These are phyloP conservation scores for Trilocha varians DNA, from an alignment of 2,888 invertebrate species.

Conservation along the genomic window DNA sequence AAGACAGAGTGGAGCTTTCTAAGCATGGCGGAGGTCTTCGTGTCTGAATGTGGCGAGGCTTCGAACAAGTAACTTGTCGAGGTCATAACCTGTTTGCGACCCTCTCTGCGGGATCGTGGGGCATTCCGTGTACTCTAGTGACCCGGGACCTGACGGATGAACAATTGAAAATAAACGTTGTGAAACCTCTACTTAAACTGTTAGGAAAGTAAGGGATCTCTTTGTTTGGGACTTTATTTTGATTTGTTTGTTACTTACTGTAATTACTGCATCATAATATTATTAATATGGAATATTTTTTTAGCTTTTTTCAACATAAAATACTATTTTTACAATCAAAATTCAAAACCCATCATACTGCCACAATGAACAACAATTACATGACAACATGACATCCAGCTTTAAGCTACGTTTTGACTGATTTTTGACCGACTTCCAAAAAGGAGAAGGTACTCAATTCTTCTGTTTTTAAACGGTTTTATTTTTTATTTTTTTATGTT, in stretches of 20 bases:
- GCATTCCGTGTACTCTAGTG: slow-evolving; percentile 55
- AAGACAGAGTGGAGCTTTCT: slow-evolving; percentile 23
- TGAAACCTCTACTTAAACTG: slow-evolving; percentile 2
- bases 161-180: slow-evolving; percentile 32
- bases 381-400: too few relatives aligned
- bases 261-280: background rate
- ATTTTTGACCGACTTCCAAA: too few relatives aligned
- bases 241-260: background rate
- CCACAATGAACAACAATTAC: too few relatives aligned
- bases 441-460: too few relatives aligned
- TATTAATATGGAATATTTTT: too few relatives aligned
- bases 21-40: slow-evolving; percentile 35
- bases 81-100: slow-evolving; percentile 74
- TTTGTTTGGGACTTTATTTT: background rate
- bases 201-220: background rate
- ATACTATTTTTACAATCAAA: too few relatives aligned
- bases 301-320: too few relatives aligned
- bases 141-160: slow-evolving; percentile 41
- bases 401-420: too few relatives aligned
- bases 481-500: too few relatives aligned
- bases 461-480: too few relatives aligned
- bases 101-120: slow-evolving; percentile 59
- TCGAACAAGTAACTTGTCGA: slow-evolving; percentile 69
- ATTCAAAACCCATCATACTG: too few relatives aligned
- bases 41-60: slow-evolving; percentile 49